A percentile compares a stretch with the other conserved stretches of the same genome.
phyloP scores from a whole-genome alignment of 2,888 invertebrate genomes.

The Baronia brevicornis region DNA sequence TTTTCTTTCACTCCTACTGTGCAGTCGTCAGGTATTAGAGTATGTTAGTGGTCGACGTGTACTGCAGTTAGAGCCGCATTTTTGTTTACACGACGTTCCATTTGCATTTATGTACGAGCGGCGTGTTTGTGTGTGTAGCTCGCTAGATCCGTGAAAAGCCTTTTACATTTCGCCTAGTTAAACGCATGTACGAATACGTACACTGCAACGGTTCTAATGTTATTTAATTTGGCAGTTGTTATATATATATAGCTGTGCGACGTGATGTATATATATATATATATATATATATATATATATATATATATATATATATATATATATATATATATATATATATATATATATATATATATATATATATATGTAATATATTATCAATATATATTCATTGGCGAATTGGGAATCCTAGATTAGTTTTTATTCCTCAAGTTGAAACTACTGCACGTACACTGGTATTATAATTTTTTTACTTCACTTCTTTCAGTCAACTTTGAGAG shows the following conservation, averaged over 20 bases:
- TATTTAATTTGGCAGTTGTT: conserved; percentile 21
- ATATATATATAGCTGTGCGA: background rate
- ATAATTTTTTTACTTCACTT: no score
- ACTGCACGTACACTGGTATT: no score
- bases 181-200: conserved; percentile 25
- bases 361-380: no score
- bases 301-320: no score
- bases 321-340: no score
- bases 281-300: no score
- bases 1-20: conserved; percentile 17
- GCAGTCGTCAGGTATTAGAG: conserved; percentile 21
- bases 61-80: conserved; percentile 34
- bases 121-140: conserved; percentile 21
- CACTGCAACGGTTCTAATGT: conserved; percentile 21
- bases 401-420: no score
- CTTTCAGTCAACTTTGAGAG: no score
- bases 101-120: conserved; percentile 36
- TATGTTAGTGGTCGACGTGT: conserved; percentile 15
- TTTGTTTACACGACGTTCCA: conserved; percentile 46
- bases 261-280: background rate
- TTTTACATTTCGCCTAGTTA: conserved; percentile 37
- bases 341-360: no score
- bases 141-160: conserved; percentile 35
- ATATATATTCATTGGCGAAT: no score
- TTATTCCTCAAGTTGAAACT: no score